Percentiles rank a stretch among this genome's conserved stretches.
Evolutionary conservation across 2,797 vertebrate genomes (phyloP).

Genomic region (Periparus ater): DNA sequence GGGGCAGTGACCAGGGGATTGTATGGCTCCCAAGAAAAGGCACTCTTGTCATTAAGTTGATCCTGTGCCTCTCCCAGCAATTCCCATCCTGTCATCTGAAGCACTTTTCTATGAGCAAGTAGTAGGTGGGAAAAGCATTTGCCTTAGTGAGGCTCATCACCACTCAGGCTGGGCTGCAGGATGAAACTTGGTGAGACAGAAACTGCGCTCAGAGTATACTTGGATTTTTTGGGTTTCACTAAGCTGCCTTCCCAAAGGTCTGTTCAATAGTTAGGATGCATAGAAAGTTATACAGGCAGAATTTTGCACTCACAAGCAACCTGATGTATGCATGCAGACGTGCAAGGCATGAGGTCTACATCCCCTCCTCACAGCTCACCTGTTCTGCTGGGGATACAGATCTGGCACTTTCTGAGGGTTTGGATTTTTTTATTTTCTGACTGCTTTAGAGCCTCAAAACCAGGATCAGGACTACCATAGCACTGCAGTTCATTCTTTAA

Average conservation of each 20-base stretch:
- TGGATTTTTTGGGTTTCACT: neutral
- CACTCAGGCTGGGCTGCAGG: neutral
- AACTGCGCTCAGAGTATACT: neutral
- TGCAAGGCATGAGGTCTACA: neutral
- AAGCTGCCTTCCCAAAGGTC: neutral
- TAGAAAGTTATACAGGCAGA: neutral
- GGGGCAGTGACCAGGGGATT: neutral
- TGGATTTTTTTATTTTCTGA: neutral
- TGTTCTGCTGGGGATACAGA: neutral
- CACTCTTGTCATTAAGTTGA: neutral
- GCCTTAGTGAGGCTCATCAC: neutral
- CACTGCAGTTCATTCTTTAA: neutral
- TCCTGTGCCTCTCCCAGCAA: neutral
- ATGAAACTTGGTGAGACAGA: neutral
- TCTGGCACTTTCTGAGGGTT: neutral
- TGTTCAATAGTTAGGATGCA: neutral
- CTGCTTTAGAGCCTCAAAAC: neutral
- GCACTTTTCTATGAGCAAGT: neutral
- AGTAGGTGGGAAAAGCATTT: neutral
- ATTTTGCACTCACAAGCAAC: neutral
- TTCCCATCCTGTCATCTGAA: neutral
- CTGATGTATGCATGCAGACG: neutral
- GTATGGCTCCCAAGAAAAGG: neutral
- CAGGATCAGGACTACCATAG: neutral
- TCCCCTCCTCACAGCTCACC: neutral